A percentile compares a stretch with the other conserved stretches of the same genome.
Evolutionary conservation across 2,888 invertebrate genomes (phyloP).

Genomic region (Hydraecia micacea): DNA sequence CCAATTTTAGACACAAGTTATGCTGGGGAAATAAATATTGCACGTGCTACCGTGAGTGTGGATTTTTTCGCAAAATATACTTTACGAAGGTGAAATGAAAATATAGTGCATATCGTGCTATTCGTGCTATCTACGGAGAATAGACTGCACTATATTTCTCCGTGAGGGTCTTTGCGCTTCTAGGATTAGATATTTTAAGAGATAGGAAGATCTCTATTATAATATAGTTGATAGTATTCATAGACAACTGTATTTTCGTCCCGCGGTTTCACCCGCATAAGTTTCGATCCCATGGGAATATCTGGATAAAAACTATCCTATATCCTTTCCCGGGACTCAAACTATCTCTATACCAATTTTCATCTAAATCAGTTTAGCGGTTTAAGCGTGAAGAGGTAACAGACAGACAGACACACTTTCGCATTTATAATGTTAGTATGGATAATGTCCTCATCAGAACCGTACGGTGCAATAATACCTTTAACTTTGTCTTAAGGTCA

Average conservation of each 20-base stretch:
- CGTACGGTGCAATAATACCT: background rate
- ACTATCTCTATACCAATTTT: no score
- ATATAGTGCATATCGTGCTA: constrained; percentile 42
- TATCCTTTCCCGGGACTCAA: no score
- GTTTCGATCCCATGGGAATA: no score
- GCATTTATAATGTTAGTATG: no score
- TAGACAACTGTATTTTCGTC: background rate
- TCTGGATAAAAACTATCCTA: no score
- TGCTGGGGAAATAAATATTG: constrained; percentile 52
- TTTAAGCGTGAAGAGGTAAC: no score
- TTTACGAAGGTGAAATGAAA: constrained; percentile 52
- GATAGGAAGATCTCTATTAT: background rate
- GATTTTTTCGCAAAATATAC: constrained; percentile 50
- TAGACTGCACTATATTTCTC: constrained; percentile 43
- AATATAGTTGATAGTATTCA: no score
- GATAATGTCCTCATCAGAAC: background rate
- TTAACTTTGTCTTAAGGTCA: background rate
- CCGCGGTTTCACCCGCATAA: no score
- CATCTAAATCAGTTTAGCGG: no score
- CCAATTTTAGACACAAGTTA: constrained; percentile 49
- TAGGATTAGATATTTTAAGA: constrained; percentile 21
- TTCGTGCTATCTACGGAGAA: constrained; percentile 17
- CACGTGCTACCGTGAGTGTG: constrained; percentile 44
- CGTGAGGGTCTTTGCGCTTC: constrained; percentile 3
- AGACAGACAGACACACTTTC: no score